Evolutionary conservation across 2,113 vertebrate species (phyloP), one percentile per base, ranked within the genome.

Genomic region (Mustela nigripes): DNA sequence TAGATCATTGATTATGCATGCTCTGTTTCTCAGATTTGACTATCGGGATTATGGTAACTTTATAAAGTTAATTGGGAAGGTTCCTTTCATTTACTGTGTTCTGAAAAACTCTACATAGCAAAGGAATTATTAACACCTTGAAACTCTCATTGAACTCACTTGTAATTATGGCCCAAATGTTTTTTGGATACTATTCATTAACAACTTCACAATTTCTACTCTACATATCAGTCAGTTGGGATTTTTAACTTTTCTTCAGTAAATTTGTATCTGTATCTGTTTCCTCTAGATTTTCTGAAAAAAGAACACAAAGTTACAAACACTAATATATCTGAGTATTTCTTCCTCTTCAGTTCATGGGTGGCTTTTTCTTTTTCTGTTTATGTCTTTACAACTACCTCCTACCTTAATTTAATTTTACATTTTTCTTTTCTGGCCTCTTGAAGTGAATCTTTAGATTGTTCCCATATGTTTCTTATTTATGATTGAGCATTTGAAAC

Each of bases 401-500:
- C 5, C 16, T 22, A 1, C 19, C 58, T 62, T 60, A 15, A 56
- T 73, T 63, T 69, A 67, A 33, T 31, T 36, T 65, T 71, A 33
- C 39, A 19, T 78, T 91, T 89, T 26, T 85, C 7, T 53, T 42
- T 86, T 60, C 42, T 82, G 67, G 9, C 16, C 69, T 95, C 48
- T 76, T 89, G 10, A 95, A 36, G 10, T 91, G 15, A 94, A 80
- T 74, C 28, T n/a, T 71, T 45, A 73, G 7, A 31, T 50, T 60
- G 3, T 79, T 86, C 48, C 26, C 22, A 39, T 42, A 11, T 58
- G 63, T 88, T 71, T 73, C 33, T 89, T 56, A 7, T 45, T 62
- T 71, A 42, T 73, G 53, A 84, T 10, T 60, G 24, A 94, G 16
- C 48, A 89, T 81, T 88, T 93, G 16, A 95, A 93, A 73, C 33